A percentile compares a stretch with the other conserved stretches of the same genome.
Conservation (phyloP, 2,888 invertebrate species). For the Spatulosminthurus flaviceps region DNA sequence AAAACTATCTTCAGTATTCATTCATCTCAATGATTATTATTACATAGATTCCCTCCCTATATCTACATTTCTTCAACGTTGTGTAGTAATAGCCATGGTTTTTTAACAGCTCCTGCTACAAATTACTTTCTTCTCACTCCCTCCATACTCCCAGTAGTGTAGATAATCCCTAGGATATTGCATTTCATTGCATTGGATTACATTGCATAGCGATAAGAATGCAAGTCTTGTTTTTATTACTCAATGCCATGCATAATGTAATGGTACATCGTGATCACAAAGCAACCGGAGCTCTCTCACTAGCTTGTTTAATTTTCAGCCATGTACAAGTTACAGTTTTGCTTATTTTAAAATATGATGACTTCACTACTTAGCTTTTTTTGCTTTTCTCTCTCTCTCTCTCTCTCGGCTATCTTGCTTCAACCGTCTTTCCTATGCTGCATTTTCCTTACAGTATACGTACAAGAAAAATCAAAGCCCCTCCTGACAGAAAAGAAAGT, state of each 20-base stretch:
- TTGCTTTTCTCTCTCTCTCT: too few species aligned
- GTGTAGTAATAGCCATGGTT: background rate
- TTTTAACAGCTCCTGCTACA: background rate
- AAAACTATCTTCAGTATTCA: background rate
- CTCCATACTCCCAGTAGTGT: background rate
- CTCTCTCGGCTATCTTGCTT: too few species aligned
- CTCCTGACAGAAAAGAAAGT: too few species aligned
- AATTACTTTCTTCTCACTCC: constrained; percentile 22
- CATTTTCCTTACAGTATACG: too few species aligned
- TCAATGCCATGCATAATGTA: background rate
- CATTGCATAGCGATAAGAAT: background rate
- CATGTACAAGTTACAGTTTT: constrained; percentile 9
- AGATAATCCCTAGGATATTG: too few species aligned
- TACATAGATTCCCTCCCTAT: too few species aligned
- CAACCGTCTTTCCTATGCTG: too few species aligned
- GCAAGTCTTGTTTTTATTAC: constrained; percentile 8
- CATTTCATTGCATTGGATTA: too few species aligned
- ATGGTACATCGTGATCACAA: background rate
- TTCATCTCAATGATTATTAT: background rate
- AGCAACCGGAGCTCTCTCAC: background rate
- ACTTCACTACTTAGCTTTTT: background rate
- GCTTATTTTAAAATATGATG: constrained; percentile 3
- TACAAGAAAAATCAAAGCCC: too few species aligned
- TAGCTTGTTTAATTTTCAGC: background rate
- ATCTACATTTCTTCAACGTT: background rate